phyloP scores from a whole-genome alignment of 2,888 invertebrate genomes.

The Phrixothrix hirtus region DNA sequence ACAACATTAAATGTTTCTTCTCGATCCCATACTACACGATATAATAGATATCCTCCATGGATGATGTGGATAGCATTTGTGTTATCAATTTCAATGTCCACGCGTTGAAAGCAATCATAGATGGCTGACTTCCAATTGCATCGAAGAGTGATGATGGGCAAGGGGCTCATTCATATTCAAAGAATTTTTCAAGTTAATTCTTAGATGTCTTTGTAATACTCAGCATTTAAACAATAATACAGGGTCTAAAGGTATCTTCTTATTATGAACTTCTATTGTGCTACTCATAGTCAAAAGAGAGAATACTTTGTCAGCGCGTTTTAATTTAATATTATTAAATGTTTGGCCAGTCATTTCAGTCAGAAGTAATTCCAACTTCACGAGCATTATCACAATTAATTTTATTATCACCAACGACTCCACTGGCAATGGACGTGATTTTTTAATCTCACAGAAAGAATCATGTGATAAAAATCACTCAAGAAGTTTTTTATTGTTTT shows the following conservation, averaged over 20 bases:
- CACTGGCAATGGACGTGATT: too few species aligned
- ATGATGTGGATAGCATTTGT: slow-evolving; percentile 33
- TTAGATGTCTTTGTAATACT: too few species aligned
- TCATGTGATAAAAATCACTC: too few species aligned
- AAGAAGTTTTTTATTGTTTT: slow-evolving; percentile 41
- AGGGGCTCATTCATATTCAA: too few species aligned
- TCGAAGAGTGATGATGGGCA: too few species aligned
- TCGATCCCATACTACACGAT: too few species aligned
- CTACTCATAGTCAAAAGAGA: slow-evolving; percentile 43
- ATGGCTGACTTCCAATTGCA: too few species aligned
- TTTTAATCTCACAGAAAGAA: slow-evolving; percentile 36
- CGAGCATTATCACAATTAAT: slow-evolving; percentile 40
- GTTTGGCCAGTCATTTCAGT: not conserved
- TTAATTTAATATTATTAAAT: slow-evolving; percentile 2
- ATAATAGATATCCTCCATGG: too few species aligned
- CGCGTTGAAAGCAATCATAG: too few species aligned
- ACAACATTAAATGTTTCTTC: slow-evolving; percentile 42
- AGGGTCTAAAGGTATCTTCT: slow-evolving; percentile 37
- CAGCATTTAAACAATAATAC: too few species aligned
- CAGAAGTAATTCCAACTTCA: slow-evolving; percentile 40
- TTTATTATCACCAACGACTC: too few species aligned
- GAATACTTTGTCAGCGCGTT: slow-evolving; percentile 37
- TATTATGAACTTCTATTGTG: slow-evolving; percentile 45
- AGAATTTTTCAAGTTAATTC: too few species aligned
- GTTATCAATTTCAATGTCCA: not conserved